phyloP scores from a whole-genome alignment of 2,113 vertebrate species.

The Noctilio leporinus region DNA sequence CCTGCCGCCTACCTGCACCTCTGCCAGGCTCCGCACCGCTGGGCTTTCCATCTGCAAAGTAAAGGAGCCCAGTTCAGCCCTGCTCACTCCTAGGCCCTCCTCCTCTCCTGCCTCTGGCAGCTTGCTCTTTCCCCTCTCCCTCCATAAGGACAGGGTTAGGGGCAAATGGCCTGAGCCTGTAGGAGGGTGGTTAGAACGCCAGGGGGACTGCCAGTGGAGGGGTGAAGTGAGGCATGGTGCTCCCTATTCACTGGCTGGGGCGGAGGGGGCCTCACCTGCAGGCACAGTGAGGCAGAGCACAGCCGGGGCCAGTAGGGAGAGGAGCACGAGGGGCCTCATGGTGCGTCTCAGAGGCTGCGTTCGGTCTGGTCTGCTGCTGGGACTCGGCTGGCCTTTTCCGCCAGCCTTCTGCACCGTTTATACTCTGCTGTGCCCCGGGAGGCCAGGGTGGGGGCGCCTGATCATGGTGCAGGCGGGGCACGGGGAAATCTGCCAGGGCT shows the following conservation, averaged over 20 bases:
- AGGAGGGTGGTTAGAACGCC: not conserved
- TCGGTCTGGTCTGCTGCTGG: not conserved
- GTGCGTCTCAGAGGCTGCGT: not conserved
- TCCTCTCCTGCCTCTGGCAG: not conserved
- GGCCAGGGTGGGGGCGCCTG: not conserved
- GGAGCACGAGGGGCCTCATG: constrained; percentile 65
- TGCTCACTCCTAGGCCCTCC: not conserved
- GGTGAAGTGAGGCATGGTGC: not conserved
- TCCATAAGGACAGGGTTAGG: not conserved
- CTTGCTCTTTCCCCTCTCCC: not conserved
- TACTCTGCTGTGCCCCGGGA: not conserved
- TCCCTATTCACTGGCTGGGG: not conserved
- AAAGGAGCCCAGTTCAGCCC: not conserved
- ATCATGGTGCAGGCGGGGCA: not conserved
- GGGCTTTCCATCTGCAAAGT: constrained; percentile 55
- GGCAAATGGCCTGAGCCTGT: not conserved
- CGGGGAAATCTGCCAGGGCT: not conserved
- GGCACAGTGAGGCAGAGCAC: constrained; percentile 49
- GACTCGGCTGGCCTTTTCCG: not conserved
- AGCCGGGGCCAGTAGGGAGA: constrained; percentile 65
- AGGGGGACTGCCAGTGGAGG: not conserved
- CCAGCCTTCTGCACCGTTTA: constrained; percentile 48
- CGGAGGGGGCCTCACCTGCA: constrained; percentile 39
- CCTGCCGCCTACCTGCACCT: constrained; percentile 19
- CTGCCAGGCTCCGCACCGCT: not conserved